Base-by-base conservation (phyloP, 2,888 invertebrate genomes). In the Acronicta psi region DNA sequence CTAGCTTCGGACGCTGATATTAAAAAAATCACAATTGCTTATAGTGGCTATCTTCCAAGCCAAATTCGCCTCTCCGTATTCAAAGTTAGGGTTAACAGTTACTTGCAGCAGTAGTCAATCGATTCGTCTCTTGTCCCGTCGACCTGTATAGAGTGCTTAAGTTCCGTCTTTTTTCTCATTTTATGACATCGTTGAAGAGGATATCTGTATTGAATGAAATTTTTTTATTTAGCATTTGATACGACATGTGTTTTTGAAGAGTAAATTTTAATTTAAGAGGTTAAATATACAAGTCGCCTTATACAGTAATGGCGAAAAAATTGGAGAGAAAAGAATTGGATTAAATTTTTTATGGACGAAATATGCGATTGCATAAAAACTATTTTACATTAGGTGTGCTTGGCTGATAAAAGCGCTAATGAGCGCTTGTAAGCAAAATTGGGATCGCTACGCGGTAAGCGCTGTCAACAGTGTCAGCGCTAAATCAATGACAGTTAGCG, bases 1-100 rank as follows among this genome's bases (percentile, higher is more conserved):
- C 68, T 50, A 63, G 68, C 73, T 76, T 72, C 57, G 68, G 76
- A 69, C 69, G 73, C 60, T 66, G 75, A 79, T 79, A 80, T 80
- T 79, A 77, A 75, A 79, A 79, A 73, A 77, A 79, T 66, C 50
- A 68, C 64, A 72, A 67, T 61, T 66, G 47, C 55, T 63, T 69
- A 60, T 69, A 53, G 50, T 51, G 9, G 0, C 5, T 9, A 16
- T 11, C 1, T 8, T 0, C 1, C 38, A 60, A 10, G 1, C 1
- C 9, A 60, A 16, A 42, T 20, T 18, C 16, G n/a, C 41, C 54
- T 41, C 14, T 67, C 46, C 45, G 0, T 0, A 2, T 1, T 0
- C 6, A 0, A 0, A 0, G 0, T n/a, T 44, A 57, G 14, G n/a
- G 50, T 50, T 38, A 14, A 14, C 8, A 46, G 20, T 59, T 11